Conservation (phyloP, 2,113 vertebrate genomes). For the Rhinolophus ferrumequinum region DNA sequence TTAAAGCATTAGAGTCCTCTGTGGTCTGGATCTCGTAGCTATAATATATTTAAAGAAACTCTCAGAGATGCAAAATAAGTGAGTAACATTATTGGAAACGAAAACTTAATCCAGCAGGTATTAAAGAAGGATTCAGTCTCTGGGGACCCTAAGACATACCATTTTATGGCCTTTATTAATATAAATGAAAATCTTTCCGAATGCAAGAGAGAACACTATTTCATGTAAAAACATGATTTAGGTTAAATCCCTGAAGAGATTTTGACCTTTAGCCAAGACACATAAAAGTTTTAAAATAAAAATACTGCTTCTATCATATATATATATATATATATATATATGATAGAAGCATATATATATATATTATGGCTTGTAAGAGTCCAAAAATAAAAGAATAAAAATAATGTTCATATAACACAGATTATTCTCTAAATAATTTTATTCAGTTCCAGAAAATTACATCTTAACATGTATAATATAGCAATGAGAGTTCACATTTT, state of each 20-base stretch:
- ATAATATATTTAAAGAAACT: constrained; percentile 45
- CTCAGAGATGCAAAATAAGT: constrained; percentile 66
- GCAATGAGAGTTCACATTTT: constrained; percentile 3
- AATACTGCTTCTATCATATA: not conserved
- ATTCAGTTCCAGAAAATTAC: constrained; percentile 1
- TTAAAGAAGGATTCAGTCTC: constrained; percentile 72
- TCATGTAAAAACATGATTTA: not conserved
- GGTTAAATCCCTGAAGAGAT: not conserved
- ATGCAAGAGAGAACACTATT: not conserved
- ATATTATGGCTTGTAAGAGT: not conserved
- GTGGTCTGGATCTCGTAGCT: not conserved
- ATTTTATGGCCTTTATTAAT: constrained; percentile 61
- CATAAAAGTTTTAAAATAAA: constrained; percentile 28
- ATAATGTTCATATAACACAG: not conserved
- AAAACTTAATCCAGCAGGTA: constrained; percentile 64
- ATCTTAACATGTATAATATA: not conserved
- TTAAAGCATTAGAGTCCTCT: not conserved
- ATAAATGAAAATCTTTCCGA: constrained; percentile 53
- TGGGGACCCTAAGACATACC: not conserved
- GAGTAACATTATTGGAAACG: not conserved
- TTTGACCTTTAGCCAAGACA: not conserved
- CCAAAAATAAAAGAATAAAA: not conserved
- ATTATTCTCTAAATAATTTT: constrained; percentile 1
- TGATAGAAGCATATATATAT: not conserved
- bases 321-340: not conserved